Base-by-base conservation (phyloP, 2,888 invertebrate species). In the Sarcophaga rosellei region DNA sequence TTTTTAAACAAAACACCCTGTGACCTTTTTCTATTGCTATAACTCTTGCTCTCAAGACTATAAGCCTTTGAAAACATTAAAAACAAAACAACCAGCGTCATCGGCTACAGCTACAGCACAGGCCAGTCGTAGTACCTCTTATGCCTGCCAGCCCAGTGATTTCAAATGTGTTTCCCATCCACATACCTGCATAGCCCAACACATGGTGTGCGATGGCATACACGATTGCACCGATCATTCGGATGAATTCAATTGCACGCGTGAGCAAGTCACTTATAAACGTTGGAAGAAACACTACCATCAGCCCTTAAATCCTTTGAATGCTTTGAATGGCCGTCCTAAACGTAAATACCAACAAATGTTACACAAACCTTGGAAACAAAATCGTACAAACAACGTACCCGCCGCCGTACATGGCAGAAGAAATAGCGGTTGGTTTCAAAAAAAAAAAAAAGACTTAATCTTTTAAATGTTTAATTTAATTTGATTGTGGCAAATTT, bases 201-300 rank as follows among this genome's bases (percentile, higher is more conserved):
- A 87, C 70, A 91, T 91, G 91, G 92, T 93, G 66, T 96, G 96
- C 91, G 95, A 96, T 90, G 93, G 93, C 57, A 90, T 91, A 59
- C 86, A 89, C 21, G 95, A 95, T 88, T 95, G 95, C 90, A 94
- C 94, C 86, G 94, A 94, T 89, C 94, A 94, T 17, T 95, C 95
- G 88, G 96, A 96, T 88, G 96, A 96, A 90, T 92, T 93, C 20
- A 94, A 94, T 89, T 96, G 96, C 76, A 91, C 91, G 23, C 90
- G 90, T 3, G 90, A 91, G 6, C 87, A 88, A 12, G 65, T 75
- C 57, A 86, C 75, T 73, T 81, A 72, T 62, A 93, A 92, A 88
- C 90, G 92, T 78, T 92, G 92, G 93, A 93, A 92, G 88, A 92
- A 92, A 90, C 89, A 90, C 74, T 88, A 74, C 20, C 65, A 80